These are phyloP conservation scores for Eilema griseolum DNA, from an alignment of 2,888 invertebrate genomes.

Conservation along the genomic window DNA sequence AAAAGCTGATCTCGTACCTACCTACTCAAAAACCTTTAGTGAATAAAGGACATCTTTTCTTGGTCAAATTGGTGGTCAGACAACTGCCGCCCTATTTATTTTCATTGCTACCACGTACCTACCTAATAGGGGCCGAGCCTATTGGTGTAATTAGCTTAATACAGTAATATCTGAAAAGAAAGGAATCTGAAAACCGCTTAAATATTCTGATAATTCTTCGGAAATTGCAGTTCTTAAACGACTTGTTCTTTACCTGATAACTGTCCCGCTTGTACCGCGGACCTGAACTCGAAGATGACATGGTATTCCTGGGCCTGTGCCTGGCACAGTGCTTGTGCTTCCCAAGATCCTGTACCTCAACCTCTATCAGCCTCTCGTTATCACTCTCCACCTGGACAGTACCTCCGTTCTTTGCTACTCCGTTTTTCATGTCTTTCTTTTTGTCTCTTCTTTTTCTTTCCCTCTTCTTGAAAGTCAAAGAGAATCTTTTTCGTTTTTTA, in stretches of 20 bases:
- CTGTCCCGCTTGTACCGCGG: slow-evolving; percentile 86
- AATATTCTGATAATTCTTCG: not conserved
- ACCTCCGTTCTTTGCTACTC: slow-evolving; percentile 70
- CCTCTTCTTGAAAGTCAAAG: slow-evolving; percentile 80
- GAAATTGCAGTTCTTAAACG: slow-evolving; percentile 24
- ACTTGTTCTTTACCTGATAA: slow-evolving; percentile 75
- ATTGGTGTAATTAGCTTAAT: not conserved
- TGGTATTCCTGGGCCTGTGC: slow-evolving; percentile 75
- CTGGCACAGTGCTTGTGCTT: slow-evolving; percentile 76
- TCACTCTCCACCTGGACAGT: slow-evolving; percentile 75
- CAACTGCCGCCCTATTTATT: not conserved
- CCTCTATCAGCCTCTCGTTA: slow-evolving; percentile 80
- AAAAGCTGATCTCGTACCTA: not conserved
- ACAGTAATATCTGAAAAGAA: not conserved
- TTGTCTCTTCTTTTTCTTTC: slow-evolving; percentile 81
- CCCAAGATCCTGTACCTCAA: slow-evolving; percentile 64
- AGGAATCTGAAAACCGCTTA: not conserved
- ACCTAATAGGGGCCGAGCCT: slow-evolving; percentile 1
- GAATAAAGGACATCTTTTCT: not conserved
- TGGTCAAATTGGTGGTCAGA: not conserved
- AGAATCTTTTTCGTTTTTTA: slow-evolving; percentile 82
- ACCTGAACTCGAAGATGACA: slow-evolving; percentile 81
- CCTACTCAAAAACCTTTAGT: not conserved
- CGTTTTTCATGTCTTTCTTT: slow-evolving; percentile 77
- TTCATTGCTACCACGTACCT: not conserved